Percentiles rank a stretch among this genome's conserved stretches.
phyloP scores from a whole-genome alignment of 2,113 vertebrate species.

The Dendropsophus ebraccatus region DNA sequence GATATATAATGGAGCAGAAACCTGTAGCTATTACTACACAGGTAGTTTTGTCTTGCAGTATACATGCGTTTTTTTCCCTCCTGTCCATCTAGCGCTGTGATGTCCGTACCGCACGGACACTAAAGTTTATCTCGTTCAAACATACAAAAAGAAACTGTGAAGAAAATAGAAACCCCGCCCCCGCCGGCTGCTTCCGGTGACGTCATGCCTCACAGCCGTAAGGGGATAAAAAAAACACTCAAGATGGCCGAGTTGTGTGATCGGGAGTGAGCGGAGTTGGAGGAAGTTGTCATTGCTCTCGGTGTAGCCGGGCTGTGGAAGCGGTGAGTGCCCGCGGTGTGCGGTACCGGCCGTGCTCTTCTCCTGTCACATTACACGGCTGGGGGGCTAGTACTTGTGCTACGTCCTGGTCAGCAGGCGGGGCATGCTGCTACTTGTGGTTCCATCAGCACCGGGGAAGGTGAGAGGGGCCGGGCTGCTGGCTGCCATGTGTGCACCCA shows the following conservation, averaged over 20 bases:
- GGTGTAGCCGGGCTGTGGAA: neutral
- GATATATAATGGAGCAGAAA: too few species aligned
- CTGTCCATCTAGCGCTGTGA: too few species aligned
- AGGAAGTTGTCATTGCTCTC: neutral
- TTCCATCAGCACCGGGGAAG: too few species aligned
- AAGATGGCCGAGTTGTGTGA: neutral
- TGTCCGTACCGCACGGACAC: neutral
- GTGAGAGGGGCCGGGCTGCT: too few species aligned
- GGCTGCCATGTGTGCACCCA: too few species aligned
- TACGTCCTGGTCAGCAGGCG: neutral
- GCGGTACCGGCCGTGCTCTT: too few species aligned
- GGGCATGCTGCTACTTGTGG: neutral
- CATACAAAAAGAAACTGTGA: neutral
- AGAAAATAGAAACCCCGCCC: neutral
- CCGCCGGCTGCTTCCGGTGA: neutral
- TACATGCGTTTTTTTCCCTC: too few species aligned
- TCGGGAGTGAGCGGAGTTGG: slow-evolving; percentile 1
- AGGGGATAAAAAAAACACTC: neutral
- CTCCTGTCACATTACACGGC: too few species aligned
- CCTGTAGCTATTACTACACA: too few species aligned
- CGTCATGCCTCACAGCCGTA: neutral
- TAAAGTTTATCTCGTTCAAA: neutral
- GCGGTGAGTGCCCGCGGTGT: neutral
- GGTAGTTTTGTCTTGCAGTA: too few species aligned
- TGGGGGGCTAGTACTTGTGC: too few species aligned